A percentile compares a stretch with the other conserved stretches of the same genome.
Evolutionary conservation across 1,140 invertebrate species (phyloP).

Genomic region (Bombus superbus): DNA sequence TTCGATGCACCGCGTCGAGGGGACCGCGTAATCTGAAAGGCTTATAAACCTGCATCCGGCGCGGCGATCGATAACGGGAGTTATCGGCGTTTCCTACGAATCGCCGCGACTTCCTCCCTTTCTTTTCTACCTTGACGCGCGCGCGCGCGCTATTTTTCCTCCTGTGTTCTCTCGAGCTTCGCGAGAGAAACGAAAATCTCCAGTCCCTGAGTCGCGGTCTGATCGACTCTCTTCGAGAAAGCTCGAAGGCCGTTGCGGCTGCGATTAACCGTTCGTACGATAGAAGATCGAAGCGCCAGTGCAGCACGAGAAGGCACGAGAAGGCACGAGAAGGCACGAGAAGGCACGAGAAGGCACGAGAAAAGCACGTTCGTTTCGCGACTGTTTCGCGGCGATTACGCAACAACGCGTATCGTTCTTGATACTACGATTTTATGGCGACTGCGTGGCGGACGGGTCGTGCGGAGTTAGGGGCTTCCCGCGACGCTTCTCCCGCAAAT

Average conservation of each 20-base stretch:
- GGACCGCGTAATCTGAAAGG: conserved; percentile 74
- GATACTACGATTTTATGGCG: not conserved
- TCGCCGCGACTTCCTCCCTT: conserved; percentile 47
- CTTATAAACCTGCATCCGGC: conserved; percentile 78
- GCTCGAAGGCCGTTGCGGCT: too few relatives aligned
- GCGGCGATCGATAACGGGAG: conserved; percentile 75
- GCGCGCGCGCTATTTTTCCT: conserved; percentile 1
- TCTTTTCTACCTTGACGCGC: conserved; percentile 36
- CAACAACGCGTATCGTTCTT: not conserved
- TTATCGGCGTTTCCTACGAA: conserved; percentile 74
- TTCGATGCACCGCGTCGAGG: conserved; percentile 65
- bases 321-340: too few relatives aligned
- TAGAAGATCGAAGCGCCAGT: too few relatives aligned
- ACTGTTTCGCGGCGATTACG: not conserved
- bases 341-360: too few relatives aligned
- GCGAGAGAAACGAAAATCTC: conserved; percentile 1
- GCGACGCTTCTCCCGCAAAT: conserved; percentile 27
- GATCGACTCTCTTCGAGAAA: not conserved
- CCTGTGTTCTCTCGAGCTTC: not conserved
- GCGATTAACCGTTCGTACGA: too few relatives aligned
- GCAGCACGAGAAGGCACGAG: not conserved
- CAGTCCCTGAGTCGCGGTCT: not conserved
- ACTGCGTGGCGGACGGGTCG: not conserved
- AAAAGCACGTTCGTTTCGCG: not conserved
- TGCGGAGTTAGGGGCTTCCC: too few relatives aligned